Base-by-base conservation (phyloP, 2,113 vertebrate species). In the Psittacula cyanocephala region DNA sequence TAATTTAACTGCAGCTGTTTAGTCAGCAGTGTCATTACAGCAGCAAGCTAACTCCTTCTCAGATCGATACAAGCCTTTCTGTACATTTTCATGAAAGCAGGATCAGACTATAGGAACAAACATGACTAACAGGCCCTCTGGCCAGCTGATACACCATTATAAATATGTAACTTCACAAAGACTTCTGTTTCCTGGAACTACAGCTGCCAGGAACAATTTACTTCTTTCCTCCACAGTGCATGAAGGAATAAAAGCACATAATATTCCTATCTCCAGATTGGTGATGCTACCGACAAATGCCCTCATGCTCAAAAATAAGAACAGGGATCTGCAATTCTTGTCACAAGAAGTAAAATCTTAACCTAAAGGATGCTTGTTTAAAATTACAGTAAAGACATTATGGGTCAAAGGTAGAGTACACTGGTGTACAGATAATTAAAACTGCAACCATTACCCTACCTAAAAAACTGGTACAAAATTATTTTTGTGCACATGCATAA, bases 1-100 rank as follows among this genome's bases (percentile, higher is more conserved):
- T 97, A 97, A 97, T 97, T 97, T 97, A 96, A 97, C 82, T 2
- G 10, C 15, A 37, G 52, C 37, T 13, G 6, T 93, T 97, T 93
- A 95, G 33, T 97, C 95, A 94, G 95, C 86, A 88, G 62, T 50
- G 68, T 81, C 81, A 92, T 89, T 86, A 89, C 0, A 1, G 67
- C 29, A 71, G 70, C 86, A 91, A 95, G 79, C 33, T 78, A 83
- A 65, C 91, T 91, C 59, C 84, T 87, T 85, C 69, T 75, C 89
- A 91, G 59, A 94, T 94, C 86, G 53, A 76, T 92, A 87, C 0
- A 1, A 87, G 70, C n/a, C 71, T 81, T 92, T 95, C 71, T 88
- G 63, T 53, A 69, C 19, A 20, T 88, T 95, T 82, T 76, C 10
- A 4, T 67, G 74, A 72, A 11, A 76, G 41, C 1, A 4, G n/a